Evolutionary conservation across 2,888 invertebrate genomes (phyloP), one percentile per base, ranked within the genome.

Genomic region (Busseola fusca): DNA sequence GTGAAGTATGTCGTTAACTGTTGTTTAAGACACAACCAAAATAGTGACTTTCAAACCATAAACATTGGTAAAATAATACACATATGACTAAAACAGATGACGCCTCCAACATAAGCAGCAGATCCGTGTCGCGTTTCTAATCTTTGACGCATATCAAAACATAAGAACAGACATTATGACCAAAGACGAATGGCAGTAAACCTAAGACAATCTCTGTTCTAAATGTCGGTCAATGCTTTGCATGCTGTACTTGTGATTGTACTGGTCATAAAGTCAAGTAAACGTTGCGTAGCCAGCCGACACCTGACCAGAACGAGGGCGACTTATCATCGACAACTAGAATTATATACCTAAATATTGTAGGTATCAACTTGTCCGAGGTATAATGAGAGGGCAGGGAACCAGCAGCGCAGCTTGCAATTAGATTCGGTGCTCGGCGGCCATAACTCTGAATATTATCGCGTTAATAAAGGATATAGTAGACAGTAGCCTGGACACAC

Each of bases 401-500:
- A 84, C 87, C 82, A 84, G 82, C 81, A 78, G 64, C 73, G 76
- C 81, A 60, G 80, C 80, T 78, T 64, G 88, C 89, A 91, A 91
- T 91, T 89, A 91, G 83, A 86, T 82, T 81, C 80, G 78, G 86
- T 84, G 77, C 80, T 81, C 84, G 58, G 73, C 86, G 64, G 86
- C 87, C 86, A 89, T 89, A 89, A 88, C 89, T 92, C 85, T 87
- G 87, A 92, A 92, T 91, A 91, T 90, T 91, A 91, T 92, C 90
- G 86, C 74, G 86, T 87, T 91, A 90, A 90, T 90, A 87, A 88
- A 91, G 89, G 90, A 89, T 89, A 91, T 87, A 85, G 86, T 83
- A 78, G 80, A 79, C 81, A 85, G 86, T 82, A 76, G 81, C 81
- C 83, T 81, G 75, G 78, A 81, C 83, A 83, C 67, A 56, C 37